A percentile compares a stretch with the other conserved stretches of the same genome.
Conservation (phyloP, 2,113 vertebrate species). For the Eubucco bourcierii region DNA sequence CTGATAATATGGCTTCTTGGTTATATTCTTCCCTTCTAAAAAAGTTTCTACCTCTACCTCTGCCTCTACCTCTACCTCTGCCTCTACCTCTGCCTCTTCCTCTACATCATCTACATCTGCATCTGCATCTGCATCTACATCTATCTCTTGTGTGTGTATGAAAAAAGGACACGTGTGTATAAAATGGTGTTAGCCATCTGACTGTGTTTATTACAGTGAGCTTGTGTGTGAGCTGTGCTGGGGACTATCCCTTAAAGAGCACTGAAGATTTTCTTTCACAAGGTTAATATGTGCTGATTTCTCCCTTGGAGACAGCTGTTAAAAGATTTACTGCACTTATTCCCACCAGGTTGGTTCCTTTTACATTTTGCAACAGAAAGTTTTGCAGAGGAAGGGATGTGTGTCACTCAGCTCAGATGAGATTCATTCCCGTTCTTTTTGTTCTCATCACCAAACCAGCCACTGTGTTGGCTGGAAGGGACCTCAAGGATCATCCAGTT, state of each 20-base stretch:
- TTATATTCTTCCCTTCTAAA: background rate
- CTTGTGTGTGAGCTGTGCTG: background rate
- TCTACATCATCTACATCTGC: background rate
- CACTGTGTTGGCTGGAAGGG: background rate
- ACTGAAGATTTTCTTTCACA: background rate
- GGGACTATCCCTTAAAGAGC: background rate
- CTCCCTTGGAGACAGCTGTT: background rate
- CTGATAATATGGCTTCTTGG: background rate
- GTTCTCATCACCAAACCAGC: background rate
- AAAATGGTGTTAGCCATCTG: background rate
- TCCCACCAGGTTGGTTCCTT: background rate
- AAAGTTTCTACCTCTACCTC: background rate
- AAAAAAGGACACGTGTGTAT: background rate
- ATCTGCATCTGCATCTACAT: background rate
- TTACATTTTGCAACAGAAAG: background rate
- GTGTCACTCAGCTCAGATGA: background rate
- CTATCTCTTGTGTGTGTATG: background rate
- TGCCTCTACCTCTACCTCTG: background rate
- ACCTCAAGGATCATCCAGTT: no score
- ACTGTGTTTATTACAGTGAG: background rate
- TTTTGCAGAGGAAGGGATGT: background rate
- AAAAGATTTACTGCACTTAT: background rate
- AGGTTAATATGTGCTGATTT: background rate
- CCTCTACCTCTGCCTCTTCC: background rate
- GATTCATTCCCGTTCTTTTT: background rate